Percentiles rank a stretch among this genome's conserved stretches.
phyloP scores from a whole-genome alignment of 2,888 invertebrate species.

The Sesia apiformis region DNA sequence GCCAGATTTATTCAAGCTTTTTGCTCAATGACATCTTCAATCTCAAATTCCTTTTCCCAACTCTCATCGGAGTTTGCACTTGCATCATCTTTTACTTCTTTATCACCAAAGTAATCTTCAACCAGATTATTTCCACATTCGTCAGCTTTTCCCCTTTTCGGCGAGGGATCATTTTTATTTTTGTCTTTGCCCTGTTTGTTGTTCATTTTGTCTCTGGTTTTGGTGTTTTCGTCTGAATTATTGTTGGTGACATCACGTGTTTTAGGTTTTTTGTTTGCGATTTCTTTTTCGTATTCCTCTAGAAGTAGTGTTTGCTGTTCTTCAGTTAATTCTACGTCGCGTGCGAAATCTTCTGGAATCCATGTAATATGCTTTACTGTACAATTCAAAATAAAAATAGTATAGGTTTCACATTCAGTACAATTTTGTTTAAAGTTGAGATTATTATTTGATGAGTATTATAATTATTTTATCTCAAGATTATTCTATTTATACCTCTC shows the following conservation, averaged over 20 bases:
- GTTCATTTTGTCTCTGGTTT: constrained; percentile 38
- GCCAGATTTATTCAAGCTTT: constrained; percentile 39
- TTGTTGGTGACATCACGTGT: constrained; percentile 47
- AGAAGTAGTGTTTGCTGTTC: constrained; percentile 80
- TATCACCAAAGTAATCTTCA: constrained; percentile 70
- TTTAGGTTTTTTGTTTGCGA: constrained; percentile 54
- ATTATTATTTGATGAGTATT: too few species aligned
- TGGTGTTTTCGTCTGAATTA: constrained; percentile 31
- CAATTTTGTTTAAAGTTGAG: too few species aligned
- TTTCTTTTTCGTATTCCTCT: constrained; percentile 81
- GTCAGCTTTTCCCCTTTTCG: constrained; percentile 50
- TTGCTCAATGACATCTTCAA: constrained; percentile 44
- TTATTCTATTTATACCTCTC: too few species aligned
- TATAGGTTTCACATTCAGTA: too few species aligned
- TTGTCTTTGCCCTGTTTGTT: constrained; percentile 21
- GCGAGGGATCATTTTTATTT: constrained; percentile 35
- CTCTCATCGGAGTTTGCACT: constrained; percentile 72
- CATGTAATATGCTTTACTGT: too few species aligned
- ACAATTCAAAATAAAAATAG: too few species aligned
- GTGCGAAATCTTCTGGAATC: constrained; percentile 76
- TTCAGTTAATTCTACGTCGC: constrained; percentile 79
- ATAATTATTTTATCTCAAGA: too few species aligned
- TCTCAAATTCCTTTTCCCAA: constrained; percentile 78
- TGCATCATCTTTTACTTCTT: constrained; percentile 57
- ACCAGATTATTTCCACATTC: constrained; percentile 65